phyloP scores from a whole-genome alignment of 2,888 invertebrate species.

The Hedya salicella region DNA sequence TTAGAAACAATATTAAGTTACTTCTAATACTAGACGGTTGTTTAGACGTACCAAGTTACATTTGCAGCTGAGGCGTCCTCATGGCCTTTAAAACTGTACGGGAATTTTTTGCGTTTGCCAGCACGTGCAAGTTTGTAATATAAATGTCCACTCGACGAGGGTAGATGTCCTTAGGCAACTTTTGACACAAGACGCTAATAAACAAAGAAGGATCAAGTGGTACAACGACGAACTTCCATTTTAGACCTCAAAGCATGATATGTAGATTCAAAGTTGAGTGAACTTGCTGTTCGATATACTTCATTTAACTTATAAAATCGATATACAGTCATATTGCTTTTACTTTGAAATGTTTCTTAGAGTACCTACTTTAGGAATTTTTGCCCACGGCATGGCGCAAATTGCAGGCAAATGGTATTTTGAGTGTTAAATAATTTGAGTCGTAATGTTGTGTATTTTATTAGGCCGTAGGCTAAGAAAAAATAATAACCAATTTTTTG shows the following conservation, averaged over 20 bases:
- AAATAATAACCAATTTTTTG: too few species aligned
- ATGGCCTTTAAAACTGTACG: not conserved
- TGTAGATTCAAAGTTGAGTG: not conserved
- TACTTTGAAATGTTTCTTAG: constrained; percentile 23
- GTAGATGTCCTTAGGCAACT: constrained; percentile 20
- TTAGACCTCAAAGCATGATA: not conserved
- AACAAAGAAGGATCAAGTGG: not conserved
- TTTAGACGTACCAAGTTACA: constrained; percentile 10
- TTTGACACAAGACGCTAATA: constrained; percentile 20
- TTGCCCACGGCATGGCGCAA: not conserved
- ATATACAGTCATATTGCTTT: not conserved
- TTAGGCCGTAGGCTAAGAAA: too few species aligned
- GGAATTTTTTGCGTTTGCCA: not conserved
- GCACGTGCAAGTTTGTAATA: constrained; percentile 18
- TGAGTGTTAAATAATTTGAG: not conserved
- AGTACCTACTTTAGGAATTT: not conserved
- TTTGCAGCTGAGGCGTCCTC: constrained; percentile 9
- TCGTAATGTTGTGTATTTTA: too few species aligned
- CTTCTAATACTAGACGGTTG: constrained; percentile 21
- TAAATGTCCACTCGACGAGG: constrained; percentile 37
- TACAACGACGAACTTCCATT: not conserved
- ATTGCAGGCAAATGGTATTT: not conserved
- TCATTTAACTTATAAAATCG: not conserved
- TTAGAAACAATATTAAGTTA: constrained; percentile 31
- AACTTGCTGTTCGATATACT: not conserved